Evolutionary conservation across 2,888 invertebrate species (phyloP).

Genomic region (Lasioglossum vierecki): DNA sequence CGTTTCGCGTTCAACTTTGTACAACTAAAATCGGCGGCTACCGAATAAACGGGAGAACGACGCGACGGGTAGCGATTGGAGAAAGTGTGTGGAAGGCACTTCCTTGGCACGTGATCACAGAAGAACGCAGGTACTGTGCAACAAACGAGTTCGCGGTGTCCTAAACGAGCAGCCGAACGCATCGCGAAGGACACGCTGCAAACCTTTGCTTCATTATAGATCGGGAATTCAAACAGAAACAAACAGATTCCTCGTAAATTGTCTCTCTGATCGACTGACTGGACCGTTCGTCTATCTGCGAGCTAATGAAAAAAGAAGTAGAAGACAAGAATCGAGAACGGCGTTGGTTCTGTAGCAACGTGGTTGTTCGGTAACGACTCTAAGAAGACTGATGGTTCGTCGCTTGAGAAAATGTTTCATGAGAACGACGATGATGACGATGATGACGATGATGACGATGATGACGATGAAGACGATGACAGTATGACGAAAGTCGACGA

Average conservation of each 20-base stretch:
- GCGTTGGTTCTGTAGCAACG: constrained; percentile 12
- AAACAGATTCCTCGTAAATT: not conserved
- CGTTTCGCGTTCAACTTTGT: not conserved
- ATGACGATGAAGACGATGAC: constrained; percentile 9
- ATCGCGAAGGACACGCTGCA: not conserved
- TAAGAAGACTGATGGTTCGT: constrained; percentile 10
- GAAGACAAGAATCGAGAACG: not conserved
- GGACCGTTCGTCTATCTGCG: not conserved
- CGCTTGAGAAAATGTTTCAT: not conserved
- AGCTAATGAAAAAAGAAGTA: not conserved
- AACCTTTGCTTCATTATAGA: not conserved
- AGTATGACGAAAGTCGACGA: constrained; percentile 16
- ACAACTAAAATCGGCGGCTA: not conserved
- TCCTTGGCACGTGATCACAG: constrained; percentile 47
- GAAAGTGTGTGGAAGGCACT: constrained; percentile 38
- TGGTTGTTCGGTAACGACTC: constrained; percentile 15
- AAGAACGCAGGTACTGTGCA: constrained; percentile 47
- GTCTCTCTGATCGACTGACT: not conserved
- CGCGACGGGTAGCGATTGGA: not conserved
- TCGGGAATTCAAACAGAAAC: not conserved
- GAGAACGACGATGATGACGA: not conserved
- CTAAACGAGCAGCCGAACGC: not conserved
- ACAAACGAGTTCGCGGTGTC: constrained; percentile 22
- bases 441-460: not conserved
- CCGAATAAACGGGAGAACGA: not conserved